These are phyloP conservation scores for Apodemia duryi DNA, from an alignment of 2,888 invertebrate species.

Conservation along the genomic window DNA sequence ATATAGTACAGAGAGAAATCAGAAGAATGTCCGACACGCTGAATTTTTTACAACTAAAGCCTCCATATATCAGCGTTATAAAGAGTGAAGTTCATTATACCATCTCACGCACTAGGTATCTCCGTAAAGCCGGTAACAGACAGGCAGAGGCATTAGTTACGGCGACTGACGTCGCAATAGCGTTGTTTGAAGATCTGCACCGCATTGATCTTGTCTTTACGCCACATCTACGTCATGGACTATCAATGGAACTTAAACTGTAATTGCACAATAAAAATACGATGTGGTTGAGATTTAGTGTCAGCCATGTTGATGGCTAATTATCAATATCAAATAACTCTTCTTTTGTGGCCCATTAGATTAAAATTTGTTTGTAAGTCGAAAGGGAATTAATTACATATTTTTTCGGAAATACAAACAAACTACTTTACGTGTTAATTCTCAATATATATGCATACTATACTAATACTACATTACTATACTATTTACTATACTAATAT, in stretches of 20 bases:
- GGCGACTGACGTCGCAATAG: conserved; percentile 60
- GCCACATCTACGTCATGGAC: conserved; percentile 23
- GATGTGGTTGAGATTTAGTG: neutral
- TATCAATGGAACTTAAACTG: conserved; percentile 15
- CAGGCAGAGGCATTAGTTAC: conserved; percentile 53
- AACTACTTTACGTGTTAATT: no score
- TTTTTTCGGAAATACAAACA: no score
- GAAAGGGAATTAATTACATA: no score
- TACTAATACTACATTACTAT: no score
- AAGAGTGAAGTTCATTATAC: conserved; percentile 19
- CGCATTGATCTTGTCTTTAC: conserved; percentile 23
- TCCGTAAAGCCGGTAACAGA: conserved; percentile 41
- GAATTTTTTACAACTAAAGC: neutral
- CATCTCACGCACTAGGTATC: conserved; percentile 43
- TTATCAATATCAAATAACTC: neutral
- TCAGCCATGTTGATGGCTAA: neutral
- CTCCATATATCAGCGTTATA: conserved; percentile 6
- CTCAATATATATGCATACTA: no score
- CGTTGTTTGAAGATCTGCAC: conserved; percentile 30
- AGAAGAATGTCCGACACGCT: neutral
- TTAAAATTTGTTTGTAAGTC: no score
- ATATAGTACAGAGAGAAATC: neutral
- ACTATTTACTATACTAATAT: no score
- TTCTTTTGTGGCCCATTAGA: no score
- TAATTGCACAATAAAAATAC: conserved; percentile 11